Percentiles rank a stretch among this genome's conserved stretches.
Conservation (phyloP, 2,113 vertebrate species). For the Sander lucioperca region DNA sequence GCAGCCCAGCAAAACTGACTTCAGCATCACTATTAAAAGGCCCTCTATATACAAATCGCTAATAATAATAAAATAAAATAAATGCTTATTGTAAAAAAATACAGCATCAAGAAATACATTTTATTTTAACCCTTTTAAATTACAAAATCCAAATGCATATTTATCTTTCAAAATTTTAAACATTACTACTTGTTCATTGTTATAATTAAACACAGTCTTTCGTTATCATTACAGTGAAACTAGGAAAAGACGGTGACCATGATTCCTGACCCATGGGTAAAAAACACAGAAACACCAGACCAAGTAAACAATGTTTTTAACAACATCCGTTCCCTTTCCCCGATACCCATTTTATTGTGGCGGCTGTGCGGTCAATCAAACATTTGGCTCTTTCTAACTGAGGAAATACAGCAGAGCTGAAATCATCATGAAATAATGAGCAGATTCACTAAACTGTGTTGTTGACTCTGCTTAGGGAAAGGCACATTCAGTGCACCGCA, state of each 20-base stretch:
- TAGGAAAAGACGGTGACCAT: neutral
- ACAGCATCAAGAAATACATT: neutral
- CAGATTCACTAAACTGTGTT: neutral
- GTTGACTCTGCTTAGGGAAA: neutral
- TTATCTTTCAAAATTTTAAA: neutral
- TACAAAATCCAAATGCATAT: neutral
- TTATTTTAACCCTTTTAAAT: neutral
- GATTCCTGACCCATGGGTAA: neutral
- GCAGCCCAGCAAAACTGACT: neutral
- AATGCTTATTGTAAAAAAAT: neutral
- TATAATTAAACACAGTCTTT: neutral
- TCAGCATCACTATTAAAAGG: neutral
- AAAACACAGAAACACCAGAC: neutral
- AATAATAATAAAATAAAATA: neutral
- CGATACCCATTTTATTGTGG: neutral
- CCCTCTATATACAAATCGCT: neutral
- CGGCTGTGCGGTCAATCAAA: neutral
- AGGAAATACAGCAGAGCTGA: neutral
- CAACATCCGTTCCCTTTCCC: neutral
- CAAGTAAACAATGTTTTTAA: neutral
- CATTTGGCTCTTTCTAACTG: neutral
- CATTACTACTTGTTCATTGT: neutral
- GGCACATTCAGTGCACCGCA: neutral
- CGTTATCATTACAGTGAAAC: neutral
- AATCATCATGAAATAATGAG: conserved; percentile 4